A percentile compares a stretch with the other conserved stretches of the same genome.
These are phyloP conservation scores for Antedon mediterranea DNA, from an alignment of 53 echinoderm and acorn worm genomes.

Conservation along the genomic window DNA sequence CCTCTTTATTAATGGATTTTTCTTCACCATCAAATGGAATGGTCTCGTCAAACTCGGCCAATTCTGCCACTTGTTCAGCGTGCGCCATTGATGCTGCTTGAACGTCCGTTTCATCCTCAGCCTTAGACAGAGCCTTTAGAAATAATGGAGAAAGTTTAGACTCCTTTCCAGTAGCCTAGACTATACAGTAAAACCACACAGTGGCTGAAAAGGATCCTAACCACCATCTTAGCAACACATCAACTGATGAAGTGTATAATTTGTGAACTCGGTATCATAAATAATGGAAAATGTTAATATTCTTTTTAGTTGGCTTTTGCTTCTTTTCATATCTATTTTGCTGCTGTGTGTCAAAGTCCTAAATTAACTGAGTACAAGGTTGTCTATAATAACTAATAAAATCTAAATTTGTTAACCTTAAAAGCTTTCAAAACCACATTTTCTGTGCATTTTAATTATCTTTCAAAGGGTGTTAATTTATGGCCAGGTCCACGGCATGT, in stretches of 20 bases:
- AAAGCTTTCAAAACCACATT: neutral
- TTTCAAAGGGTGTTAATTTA: neutral
- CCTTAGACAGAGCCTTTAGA: constrained; percentile 73
- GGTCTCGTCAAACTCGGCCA: constrained; percentile 95
- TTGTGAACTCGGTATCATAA: too few relatives aligned
- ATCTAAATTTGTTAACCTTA: neutral
- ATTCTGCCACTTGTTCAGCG: constrained; percentile 85
- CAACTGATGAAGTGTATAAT: too few relatives aligned
- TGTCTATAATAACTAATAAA: too few relatives aligned
- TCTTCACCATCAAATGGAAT: constrained; percentile 97
- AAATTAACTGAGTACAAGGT: neutral
- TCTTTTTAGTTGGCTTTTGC: too few relatives aligned
- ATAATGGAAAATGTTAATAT: too few relatives aligned
- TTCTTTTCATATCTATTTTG: too few relatives aligned
- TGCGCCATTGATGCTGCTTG: constrained; percentile 90
- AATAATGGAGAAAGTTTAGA: too few relatives aligned
- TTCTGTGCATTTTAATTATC: neutral
- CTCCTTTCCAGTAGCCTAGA: too few relatives aligned
- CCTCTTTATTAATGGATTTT: constrained; percentile 40
- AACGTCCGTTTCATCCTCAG: constrained; percentile 94
- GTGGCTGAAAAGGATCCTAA: too few relatives aligned
- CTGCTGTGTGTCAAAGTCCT: too few relatives aligned
- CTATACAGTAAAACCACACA: too few relatives aligned
- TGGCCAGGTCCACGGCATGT: neutral
- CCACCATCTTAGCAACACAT: too few relatives aligned